phyloP scores from a whole-genome alignment of 2,113 vertebrate species.

The Heliornis fulica region DNA sequence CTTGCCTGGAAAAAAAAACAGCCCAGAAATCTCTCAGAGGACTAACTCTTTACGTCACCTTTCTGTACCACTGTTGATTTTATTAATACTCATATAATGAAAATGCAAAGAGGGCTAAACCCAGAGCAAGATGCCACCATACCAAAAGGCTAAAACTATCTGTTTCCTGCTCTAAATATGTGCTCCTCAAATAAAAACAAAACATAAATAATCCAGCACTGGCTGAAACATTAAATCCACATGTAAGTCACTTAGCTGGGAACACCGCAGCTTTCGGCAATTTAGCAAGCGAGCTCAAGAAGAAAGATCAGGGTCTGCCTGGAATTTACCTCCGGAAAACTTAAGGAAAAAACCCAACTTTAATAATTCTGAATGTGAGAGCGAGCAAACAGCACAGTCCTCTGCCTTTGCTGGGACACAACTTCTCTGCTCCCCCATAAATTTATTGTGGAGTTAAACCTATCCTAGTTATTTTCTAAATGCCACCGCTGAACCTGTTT shows the following conservation, averaged over 20 bases:
- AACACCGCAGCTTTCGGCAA: neutral
- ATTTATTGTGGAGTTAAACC: neutral
- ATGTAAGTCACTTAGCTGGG: neutral
- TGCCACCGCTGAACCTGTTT: neutral
- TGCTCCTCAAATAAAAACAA: neutral
- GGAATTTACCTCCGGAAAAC: neutral
- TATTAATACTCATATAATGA: neutral
- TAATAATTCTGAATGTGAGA: neutral
- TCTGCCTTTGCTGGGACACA: neutral
- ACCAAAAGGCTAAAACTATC: neutral
- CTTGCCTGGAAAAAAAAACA: neutral
- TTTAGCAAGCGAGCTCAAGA: neutral
- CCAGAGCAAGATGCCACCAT: neutral
- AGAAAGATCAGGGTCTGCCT: neutral
- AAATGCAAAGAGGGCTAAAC: neutral
- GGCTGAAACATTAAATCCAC: neutral
- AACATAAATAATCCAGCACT: neutral
- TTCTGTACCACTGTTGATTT: neutral
- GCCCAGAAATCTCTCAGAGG: neutral
- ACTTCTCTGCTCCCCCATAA: neutral
- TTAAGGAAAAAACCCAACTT: neutral
- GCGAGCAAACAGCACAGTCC: accelerated
- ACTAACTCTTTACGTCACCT: neutral
- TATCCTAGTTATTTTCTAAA: neutral
- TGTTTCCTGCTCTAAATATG: neutral